phyloP scores from a whole-genome alignment of 1,140 invertebrate genomes.

The Bombus waltoni region DNA sequence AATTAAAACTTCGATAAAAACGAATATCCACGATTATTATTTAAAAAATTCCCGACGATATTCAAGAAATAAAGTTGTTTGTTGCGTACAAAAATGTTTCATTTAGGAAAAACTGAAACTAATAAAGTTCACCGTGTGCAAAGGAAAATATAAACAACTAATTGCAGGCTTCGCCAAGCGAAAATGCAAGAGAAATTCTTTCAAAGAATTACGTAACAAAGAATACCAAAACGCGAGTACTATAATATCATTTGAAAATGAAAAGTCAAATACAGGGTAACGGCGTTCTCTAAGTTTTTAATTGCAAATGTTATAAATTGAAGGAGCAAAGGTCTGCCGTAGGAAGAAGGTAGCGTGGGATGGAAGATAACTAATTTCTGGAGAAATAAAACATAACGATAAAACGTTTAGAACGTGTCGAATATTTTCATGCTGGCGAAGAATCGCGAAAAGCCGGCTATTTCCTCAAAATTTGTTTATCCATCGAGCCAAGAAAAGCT shows the following conservation, averaged over 20 bases:
- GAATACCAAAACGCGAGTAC: too few relatives aligned
- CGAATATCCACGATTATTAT: too few relatives aligned
- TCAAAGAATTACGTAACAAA: too few relatives aligned
- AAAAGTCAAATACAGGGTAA: neutral
- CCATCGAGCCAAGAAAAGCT: constrained; percentile 63
- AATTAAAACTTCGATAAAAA: neutral
- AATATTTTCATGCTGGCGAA: constrained; percentile 12
- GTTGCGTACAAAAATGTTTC: too few relatives aligned
- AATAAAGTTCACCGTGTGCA: too few relatives aligned
- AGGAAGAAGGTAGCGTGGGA: neutral
- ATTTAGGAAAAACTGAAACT: too few relatives aligned
- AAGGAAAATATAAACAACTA: neutral
- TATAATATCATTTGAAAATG: too few relatives aligned
- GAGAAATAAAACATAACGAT: neutral
- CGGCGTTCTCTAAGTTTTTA: neutral
- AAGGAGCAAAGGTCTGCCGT: neutral
- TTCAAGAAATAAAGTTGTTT: too few relatives aligned
- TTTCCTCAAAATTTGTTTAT: constrained; percentile 59
- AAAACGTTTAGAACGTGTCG: constrained; percentile 4
- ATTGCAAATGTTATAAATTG: neutral
- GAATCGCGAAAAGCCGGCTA: constrained; percentile 20
- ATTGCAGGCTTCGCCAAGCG: neutral
- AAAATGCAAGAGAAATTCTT: neutral
- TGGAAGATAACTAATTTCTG: neutral
- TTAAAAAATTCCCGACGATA: too few relatives aligned